Base-by-base conservation (phyloP, 2,797 vertebrate genomes). In the Mormyrus proboscirostris region DNA sequence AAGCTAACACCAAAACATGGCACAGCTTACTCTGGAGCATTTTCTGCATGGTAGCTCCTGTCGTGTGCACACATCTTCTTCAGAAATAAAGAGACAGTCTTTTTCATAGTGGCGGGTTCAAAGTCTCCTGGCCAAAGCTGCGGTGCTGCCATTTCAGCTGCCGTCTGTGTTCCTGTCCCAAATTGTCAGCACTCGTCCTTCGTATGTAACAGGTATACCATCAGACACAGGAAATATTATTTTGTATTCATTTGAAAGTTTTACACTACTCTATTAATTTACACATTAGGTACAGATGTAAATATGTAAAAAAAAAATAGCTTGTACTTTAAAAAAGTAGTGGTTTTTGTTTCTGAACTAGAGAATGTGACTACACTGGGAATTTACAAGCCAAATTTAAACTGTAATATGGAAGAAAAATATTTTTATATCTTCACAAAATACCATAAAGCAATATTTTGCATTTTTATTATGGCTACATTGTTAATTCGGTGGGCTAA, bases 361-460 rank as follows among this genome's bases (percentile, higher is more conserved):
- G 91, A 94, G 93, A 94, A 92, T 95, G 88, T 94, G 89, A 91
- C 95, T 94, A 90, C 14, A 89, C 93, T 95, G 93, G 93, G 92
- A 94, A 94, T 96, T 95, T 95, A 95, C 92, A 96, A 95, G 94
- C 94, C 95, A 95, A 94, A 92, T 95, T 95, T 93, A 94, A 96
- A 95, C 92, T 95, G 94, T 95, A 95, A 94, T 94, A 95, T 94
- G 96, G 89, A 94, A 96, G 95, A 95, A 96, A 95, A 96, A 14
- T 96, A 96, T 96, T 97, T 96, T 96, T 96, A 92, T 96, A 96
- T 95, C 96, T 96, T 95, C 94, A 94, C 94, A 94, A 95, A 93
- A 93, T 44, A 94, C 94, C 95, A 92, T 92, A 95, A 94, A 96
- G 94, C 95, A 95, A 95, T 96, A 95, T 95, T 95, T 95, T 94